Evolutionary conservation across 1,140 invertebrate species (phyloP), one percentile per base, ranked within the genome.

Genomic region (Solenopsis invicta): DNA sequence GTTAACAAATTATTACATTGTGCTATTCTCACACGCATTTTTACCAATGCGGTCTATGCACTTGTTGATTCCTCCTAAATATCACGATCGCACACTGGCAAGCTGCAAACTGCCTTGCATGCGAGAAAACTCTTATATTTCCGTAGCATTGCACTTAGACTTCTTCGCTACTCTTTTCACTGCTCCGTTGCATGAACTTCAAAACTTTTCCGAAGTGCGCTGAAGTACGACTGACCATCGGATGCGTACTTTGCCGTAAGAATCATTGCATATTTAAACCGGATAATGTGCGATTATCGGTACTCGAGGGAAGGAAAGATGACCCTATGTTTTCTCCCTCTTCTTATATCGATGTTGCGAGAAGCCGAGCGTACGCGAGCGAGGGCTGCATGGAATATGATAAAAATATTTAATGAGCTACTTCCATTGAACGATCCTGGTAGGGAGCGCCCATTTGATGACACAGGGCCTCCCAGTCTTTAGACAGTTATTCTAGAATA

Each of bases 321-420:
- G n/a, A 34, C 18, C 61, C 13, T 24, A 24, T 13, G 18, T 16
- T 21, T 4, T 56, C 21, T 41, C 16, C n/a, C 54, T 82, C 4
- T 82, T 61, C 4, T 74, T 12, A n/a, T 18, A 62, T 41, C 41
- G 24, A 52, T 34, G 2, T 67, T 41, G 34, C 13, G 41, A 74
- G 9, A 59, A 56, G 5, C 29, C 2, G 45, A 29, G 52, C 4
- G 37, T 81, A 45, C 8, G 54, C 67, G 37, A 48, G 66, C 4
- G 24, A 75, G 34, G 24, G 13, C 18, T 50, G 41, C 29, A 21
- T 13, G 66, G 1, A 6, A 13, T 21, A 37, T 6, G 29, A 61
- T 61, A 50, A 84, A 74, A 84, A 84, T 84, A 84, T 84, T 84
- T 74, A 74, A 84, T 84, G 69, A 84, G 45, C 18, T 29, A 21